Conservation (phyloP, 2,888 invertebrate species). For the Trimorus sp. region DNA sequence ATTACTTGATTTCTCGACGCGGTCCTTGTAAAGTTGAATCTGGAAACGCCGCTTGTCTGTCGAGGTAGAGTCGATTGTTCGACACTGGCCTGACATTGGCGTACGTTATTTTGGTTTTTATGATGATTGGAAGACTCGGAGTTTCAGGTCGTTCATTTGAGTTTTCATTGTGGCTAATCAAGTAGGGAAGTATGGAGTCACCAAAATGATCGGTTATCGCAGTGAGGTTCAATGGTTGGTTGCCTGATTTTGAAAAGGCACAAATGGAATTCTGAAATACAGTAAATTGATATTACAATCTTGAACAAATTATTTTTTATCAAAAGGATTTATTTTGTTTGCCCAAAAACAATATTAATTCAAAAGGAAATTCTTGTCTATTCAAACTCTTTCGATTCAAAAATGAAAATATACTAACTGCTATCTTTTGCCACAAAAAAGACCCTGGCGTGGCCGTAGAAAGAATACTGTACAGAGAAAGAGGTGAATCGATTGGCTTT, state of each 20-base stretch:
- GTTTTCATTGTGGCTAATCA: slow-evolving; percentile 64
- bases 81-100: slow-evolving; percentile 72
- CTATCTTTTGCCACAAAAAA: slow-evolving; percentile 78
- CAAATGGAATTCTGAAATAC: slow-evolving; percentile 75
- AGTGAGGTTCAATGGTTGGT: slow-evolving; percentile 72
- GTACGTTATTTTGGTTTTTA: slow-evolving; percentile 79
- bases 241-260: slow-evolving; percentile 76
- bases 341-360: too few relatives aligned
- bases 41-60: slow-evolving; percentile 77
- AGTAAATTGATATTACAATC: too few relatives aligned
- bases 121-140: slow-evolving; percentile 75
- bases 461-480: slow-evolving; percentile 75
- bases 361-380: too few relatives aligned
- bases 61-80: slow-evolving; percentile 70
- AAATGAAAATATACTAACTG: slow-evolving; percentile 69
- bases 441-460: slow-evolving; percentile 74
- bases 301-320: too few relatives aligned
- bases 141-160: slow-evolving; percentile 54
- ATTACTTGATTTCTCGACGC: slow-evolving; percentile 78
- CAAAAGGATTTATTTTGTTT: too few relatives aligned
- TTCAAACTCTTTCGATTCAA: too few relatives aligned
- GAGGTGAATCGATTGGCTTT: slow-evolving; percentile 69
- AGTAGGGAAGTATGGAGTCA: slow-evolving; percentile 78
- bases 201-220: slow-evolving; percentile 77
- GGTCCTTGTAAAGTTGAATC: slow-evolving; percentile 78